Evolutionary conservation across 2,113 vertebrate genomes (phyloP).

Genomic region (Casuarius casuarius): DNA sequence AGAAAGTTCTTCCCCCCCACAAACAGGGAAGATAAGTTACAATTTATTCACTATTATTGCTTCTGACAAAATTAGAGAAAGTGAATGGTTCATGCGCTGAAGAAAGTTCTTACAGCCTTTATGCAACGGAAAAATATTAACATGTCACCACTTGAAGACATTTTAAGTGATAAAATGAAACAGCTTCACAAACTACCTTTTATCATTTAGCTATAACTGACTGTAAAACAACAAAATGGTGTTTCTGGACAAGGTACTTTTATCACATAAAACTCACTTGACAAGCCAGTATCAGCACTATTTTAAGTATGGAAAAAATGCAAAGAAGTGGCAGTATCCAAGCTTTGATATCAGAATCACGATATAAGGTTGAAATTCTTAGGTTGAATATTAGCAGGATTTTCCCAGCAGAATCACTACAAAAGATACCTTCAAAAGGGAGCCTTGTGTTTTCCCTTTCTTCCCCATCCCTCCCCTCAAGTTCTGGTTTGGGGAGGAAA

Average conservation of each 20-base stretch:
- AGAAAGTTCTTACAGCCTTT: neutral
- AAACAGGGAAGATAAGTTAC: neutral
- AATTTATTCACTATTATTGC: neutral
- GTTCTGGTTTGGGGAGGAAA: neutral
- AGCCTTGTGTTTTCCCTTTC: neutral
- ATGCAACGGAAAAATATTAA: neutral
- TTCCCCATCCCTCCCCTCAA: neutral
- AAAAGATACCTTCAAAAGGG: neutral
- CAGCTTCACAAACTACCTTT: neutral
- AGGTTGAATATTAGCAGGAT: neutral
- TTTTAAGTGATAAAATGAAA: conserved; percentile 24
- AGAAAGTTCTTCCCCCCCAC: too few species aligned
- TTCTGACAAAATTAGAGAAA: neutral
- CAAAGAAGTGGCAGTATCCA: neutral
- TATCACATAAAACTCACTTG: neutral
- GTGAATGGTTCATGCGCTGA: neutral
- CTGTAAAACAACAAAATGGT: neutral
- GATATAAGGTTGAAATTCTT: neutral
- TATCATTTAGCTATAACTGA: neutral
- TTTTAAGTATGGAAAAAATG: accelerated
- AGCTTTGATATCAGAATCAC: neutral
- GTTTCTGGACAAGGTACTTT: neutral
- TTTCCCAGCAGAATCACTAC: neutral
- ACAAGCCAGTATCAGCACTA: neutral
- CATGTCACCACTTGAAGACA: neutral